phyloP scores from a whole-genome alignment of 2,888 invertebrate genomes.

The Diarsia brunnea region DNA sequence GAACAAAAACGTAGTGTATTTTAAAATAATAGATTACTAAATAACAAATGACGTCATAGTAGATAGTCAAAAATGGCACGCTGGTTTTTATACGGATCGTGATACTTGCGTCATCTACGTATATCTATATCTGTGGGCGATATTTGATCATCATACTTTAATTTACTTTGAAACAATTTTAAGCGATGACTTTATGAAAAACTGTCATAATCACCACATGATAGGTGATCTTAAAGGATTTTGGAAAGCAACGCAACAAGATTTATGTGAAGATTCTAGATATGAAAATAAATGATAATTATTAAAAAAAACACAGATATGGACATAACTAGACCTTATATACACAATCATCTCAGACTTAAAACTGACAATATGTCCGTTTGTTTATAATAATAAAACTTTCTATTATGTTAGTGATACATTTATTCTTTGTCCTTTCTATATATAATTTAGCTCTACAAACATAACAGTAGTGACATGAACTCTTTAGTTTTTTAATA shows the following conservation, averaged over 20 bases:
- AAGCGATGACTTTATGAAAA: not conserved
- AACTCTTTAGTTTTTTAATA: conserved; percentile 10
- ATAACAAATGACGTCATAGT: too few species aligned
- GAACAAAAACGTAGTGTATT: too few species aligned
- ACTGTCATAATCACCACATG: not conserved
- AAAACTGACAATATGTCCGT: conserved; percentile 62
- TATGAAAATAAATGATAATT: conserved; percentile 27
- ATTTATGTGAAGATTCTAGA: conserved; percentile 22
- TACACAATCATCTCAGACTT: conserved; percentile 62
- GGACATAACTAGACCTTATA: conserved; percentile 40
- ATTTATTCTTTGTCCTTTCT: conserved; percentile 46
- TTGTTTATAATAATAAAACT: conserved; percentile 37
- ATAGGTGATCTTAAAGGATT: not conserved
- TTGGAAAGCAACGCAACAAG: conserved; percentile 6
- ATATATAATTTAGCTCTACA: not conserved
- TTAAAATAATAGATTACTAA: too few species aligned
- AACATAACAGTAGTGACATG: conserved; percentile 5
- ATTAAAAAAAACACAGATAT: conserved; percentile 31
- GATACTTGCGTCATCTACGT: too few species aligned
- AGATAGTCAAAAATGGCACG: too few species aligned
- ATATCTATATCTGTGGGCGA: too few species aligned
- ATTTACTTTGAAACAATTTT: not conserved
- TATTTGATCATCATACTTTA: not conserved
- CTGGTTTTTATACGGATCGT: too few species aligned
- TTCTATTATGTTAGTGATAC: conserved; percentile 43